Percentiles rank a stretch among this genome's conserved stretches.
Conservation (phyloP, 1,140 invertebrate species). For the Sesamia nonagrioides region DNA sequence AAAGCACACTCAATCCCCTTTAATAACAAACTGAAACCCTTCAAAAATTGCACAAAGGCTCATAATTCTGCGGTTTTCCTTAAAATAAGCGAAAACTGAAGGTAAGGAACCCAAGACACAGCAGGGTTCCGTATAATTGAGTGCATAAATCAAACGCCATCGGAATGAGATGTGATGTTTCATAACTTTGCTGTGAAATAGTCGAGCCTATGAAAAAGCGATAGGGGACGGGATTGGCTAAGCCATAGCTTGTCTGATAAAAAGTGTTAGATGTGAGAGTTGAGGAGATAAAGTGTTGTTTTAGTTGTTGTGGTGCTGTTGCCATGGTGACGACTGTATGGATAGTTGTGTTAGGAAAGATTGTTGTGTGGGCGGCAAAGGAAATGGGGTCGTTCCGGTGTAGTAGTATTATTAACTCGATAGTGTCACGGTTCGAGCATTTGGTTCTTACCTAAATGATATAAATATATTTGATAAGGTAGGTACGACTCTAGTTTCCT, state of each 20-base stretch:
- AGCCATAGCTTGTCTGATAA: slow-evolving; percentile 42
- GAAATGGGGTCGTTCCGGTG: slow-evolving; percentile 11
- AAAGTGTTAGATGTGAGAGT: slow-evolving; percentile 30
- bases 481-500: too few relatives aligned
- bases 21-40: slow-evolving; percentile 33
- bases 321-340: not conserved
- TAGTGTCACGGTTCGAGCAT: not conserved
- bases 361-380: not conserved
- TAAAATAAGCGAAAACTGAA: slow-evolving; percentile 42
- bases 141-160: slow-evolving; percentile 76
- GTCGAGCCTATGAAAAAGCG: slow-evolving; percentile 50
- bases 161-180: slow-evolving; percentile 73
- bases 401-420: not conserved
- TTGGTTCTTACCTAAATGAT: not conserved
- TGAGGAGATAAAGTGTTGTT: slow-evolving; percentile 22
- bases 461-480: too few relatives aligned
- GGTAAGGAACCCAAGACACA: slow-evolving; percentile 44
- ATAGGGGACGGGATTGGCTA: slow-evolving; percentile 32
- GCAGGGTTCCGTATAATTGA: slow-evolving; percentile 75
- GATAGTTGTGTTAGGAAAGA: not conserved
- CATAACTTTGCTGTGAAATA: slow-evolving; percentile 58
- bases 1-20: slow-evolving; percentile 9
- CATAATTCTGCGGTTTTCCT: slow-evolving; percentile 42
- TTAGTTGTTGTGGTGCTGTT: slow-evolving; percentile 19
- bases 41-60: slow-evolving; percentile 8